Base-by-base conservation (phyloP, 2,797 vertebrate genomes). In the Molossus alvarezi region DNA sequence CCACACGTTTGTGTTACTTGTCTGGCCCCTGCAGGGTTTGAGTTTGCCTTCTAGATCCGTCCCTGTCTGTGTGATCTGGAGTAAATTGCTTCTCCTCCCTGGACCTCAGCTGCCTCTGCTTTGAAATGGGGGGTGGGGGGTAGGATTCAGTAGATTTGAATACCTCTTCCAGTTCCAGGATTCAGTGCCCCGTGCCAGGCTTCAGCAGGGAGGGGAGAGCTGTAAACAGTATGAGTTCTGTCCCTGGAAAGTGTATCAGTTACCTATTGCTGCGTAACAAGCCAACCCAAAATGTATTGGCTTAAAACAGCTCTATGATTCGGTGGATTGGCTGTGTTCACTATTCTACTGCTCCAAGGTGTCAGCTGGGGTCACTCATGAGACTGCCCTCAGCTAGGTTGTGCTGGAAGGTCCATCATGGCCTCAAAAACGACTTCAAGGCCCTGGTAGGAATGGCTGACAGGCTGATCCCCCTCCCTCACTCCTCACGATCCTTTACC, bases 1-100 rank as follows among this genome's bases (percentile, higher is more conserved):
- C 21, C 37, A 29, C 33, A n/a, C 7, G 0, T 12, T n/a, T 9
- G 27, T 23, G 3, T 60, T 41, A 1, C 53, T 72, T 3, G 5
- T 27, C 45, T 27, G n/a, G 69, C 25, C 67, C n/a, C 76, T 2
- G 75, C 6, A 13, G 69, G 37, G 29, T 5, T 65, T 9, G 3
- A 10, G 41, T 51, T 60, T 79, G 37, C 27, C 62, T 82, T 73
- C 62, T 41, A 14, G 13, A 15, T 64, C 67, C 23, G 33, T 37
- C 82, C 51, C 29, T 7, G 2, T 23, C 58, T 58, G 0, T 41
- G 60, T 53, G 75, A 76, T 65, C 71, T 51, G 45, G 25, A 64
- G 60, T n/a, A 20, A 45, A 33, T 37, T 15, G 20, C 45, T 64
- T 15, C 73, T 53, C 21, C 45, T 89, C 41, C 64, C 62, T 23